These are phyloP conservation scores for Micoletzkya japonica DNA, from an alignment of 2,888 invertebrate species.

Conservation along the genomic window DNA sequence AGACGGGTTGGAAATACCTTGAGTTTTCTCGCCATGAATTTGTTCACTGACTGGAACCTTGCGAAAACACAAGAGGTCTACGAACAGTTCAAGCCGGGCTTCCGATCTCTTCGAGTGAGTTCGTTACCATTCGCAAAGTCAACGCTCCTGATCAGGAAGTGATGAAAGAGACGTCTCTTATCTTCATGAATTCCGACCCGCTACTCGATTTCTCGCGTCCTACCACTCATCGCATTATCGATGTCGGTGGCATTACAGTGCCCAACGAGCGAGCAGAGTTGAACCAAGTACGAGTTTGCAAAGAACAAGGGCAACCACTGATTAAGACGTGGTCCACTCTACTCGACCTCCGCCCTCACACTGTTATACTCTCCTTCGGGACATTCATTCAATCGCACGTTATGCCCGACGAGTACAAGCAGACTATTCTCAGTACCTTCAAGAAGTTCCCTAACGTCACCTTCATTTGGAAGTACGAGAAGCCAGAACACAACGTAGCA, in stretches of 20 bases:
- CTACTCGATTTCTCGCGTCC: conserved; percentile 18
- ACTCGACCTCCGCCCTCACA: conserved; percentile 4
- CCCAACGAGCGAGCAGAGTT: not conserved
- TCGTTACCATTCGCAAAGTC: not conserved
- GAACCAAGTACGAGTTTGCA: not conserved
- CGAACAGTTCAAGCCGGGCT: not conserved
- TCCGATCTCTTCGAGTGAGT: not conserved
- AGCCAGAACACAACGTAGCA: not conserved
- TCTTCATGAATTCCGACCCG: conserved; percentile 25
- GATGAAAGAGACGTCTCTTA: conserved; percentile 17
- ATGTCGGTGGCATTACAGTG: conserved; percentile 44
- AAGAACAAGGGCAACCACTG: too few relatives aligned
- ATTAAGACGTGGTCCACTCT: conserved; percentile 7
- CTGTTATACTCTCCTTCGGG: conserved; percentile 40
- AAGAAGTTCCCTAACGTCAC: conserved; percentile 35
- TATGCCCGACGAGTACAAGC: conserved; percentile 38
- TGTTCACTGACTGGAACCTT: conserved; percentile 1
- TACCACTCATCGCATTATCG: conserved; percentile 33
- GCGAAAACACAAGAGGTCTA: not conserved
- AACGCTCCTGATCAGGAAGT: conserved; percentile 32
- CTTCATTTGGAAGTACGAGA: conserved; percentile 47
- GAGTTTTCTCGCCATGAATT: not conserved
- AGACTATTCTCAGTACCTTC: conserved; percentile 32
- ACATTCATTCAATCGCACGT: conserved; percentile 38
- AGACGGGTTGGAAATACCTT: not conserved